Evolutionary conservation across 1,140 invertebrate genomes (phyloP).

Genomic region (Brachionus rotundiformis): DNA sequence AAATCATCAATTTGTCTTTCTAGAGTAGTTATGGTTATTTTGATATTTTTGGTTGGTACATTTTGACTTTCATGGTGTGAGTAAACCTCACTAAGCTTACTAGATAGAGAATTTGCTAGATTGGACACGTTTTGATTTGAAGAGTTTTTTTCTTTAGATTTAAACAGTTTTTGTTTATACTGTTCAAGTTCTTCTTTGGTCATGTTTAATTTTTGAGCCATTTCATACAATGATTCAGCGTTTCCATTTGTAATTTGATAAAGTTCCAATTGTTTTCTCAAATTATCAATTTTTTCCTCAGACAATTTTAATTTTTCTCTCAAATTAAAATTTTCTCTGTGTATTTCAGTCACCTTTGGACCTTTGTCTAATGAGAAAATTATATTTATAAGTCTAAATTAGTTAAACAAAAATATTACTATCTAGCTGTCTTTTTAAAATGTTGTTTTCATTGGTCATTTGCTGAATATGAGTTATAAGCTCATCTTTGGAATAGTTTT

Average conservation of each 20-base stretch:
- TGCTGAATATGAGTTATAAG: background rate
- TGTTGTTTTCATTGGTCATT: slow-evolving; percentile 10
- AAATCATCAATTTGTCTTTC: slow-evolving; percentile 26
- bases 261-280: slow-evolving; percentile 24
- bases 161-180: background rate
- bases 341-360: slow-evolving; percentile 24
- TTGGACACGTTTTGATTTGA: background rate
- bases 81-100: slow-evolving; percentile 22
- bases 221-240: slow-evolving; percentile 12
- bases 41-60: background rate
- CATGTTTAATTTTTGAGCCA: slow-evolving; percentile 41
- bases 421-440: slow-evolving; percentile 25
- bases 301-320: slow-evolving; percentile 19
- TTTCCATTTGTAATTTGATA: slow-evolving; percentile 19
- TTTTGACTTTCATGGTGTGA: background rate
- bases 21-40: background rate
- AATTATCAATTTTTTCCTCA: slow-evolving; percentile 15
- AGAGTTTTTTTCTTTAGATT: background rate
- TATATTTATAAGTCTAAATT: background rate
- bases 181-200: slow-evolving; percentile 42
- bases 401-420: background rate
- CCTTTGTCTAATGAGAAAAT: background rate
- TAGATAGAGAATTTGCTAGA: background rate
- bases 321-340: slow-evolving; percentile 32
- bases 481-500: slow-evolving; percentile 21